Evolutionary conservation across 2,113 vertebrate species (phyloP).

Genomic region (Zosterops lateralis): DNA sequence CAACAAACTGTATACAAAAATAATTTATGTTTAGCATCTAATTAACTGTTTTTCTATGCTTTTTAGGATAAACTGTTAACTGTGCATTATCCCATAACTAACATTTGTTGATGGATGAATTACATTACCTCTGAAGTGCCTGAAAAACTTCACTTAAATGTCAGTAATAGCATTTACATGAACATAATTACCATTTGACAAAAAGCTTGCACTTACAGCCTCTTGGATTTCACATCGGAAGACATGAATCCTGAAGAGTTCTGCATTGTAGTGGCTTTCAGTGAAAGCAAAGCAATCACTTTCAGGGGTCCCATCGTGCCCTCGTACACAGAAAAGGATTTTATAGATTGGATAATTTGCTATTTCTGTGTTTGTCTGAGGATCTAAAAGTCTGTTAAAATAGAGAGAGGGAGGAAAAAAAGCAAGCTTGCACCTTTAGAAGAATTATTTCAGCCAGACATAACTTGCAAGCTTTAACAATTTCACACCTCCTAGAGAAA

Average conservation of each 20-base stretch:
- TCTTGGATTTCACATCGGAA: conserved; percentile 98
- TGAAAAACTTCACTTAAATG: neutral
- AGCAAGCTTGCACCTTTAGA: neutral
- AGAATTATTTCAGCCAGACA: neutral
- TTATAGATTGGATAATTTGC: conserved; percentile 98
- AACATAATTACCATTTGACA: neutral
- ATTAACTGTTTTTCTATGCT: neutral
- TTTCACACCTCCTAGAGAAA: neutral
- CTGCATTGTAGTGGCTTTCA: conserved; percentile 96
- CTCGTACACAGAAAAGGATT: conserved; percentile 97
- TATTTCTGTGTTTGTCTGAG: conserved; percentile 91
- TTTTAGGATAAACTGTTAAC: neutral
- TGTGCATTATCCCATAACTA: neutral
- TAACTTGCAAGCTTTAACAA: neutral
- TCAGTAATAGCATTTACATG: neutral
- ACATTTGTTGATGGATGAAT: neutral
- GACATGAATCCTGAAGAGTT: conserved; percentile 98
- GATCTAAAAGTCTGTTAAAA: conserved; percentile 87
- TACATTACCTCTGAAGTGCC: neutral
- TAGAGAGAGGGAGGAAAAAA: neutral
- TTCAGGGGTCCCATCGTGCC: conserved; percentile 92
- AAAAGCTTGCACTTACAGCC: conserved; percentile 82
- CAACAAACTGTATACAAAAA: fast-evolving
- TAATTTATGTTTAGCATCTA: neutral
- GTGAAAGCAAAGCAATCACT: conserved; percentile 99